Percentiles rank a stretch among this genome's conserved stretches.
These are phyloP conservation scores for Synergus umbraculus DNA, from an alignment of 2,888 invertebrate species.

Conservation along the genomic window DNA sequence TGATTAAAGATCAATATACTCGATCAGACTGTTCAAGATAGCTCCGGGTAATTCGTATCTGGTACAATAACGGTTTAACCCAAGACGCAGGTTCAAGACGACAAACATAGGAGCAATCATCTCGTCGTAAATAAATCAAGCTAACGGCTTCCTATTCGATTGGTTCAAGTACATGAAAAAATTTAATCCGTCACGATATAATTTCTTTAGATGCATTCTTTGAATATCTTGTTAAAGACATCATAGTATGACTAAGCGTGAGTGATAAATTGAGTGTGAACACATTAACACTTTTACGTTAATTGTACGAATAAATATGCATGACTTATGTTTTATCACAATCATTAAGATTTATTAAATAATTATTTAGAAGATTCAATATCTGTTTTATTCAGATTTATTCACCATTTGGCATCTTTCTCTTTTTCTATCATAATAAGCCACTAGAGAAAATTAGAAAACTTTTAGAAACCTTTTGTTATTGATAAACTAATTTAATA, in stretches of 20 bases:
- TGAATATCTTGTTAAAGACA: background rate
- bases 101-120: slow-evolving; percentile 3
- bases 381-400: too few relatives aligned
- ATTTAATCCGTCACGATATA: background rate
- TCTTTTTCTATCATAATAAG: background rate
- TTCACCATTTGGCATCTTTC: background rate
- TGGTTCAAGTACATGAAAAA: background rate
- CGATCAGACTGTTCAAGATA: slow-evolving; percentile 7
- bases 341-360: background rate
- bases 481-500: too few relatives aligned
- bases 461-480: too few relatives aligned
- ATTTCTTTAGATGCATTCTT: slow-evolving; percentile 1
- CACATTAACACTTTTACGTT: background rate
- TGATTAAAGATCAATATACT: slow-evolving; percentile 24
- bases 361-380: too few relatives aligned
- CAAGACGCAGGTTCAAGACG: background rate
- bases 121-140: slow-evolving; percentile 2
- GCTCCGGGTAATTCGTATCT: background rate
- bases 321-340: background rate
- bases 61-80: slow-evolving; percentile 24
- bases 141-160: slow-evolving; percentile 5
- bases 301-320: background rate
- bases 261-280: background rate
- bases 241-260: background rate
- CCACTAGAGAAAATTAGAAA: too few relatives aligned